phyloP scores from a whole-genome alignment of 2,888 invertebrate species.

The Exephanes ischioxanthus region DNA sequence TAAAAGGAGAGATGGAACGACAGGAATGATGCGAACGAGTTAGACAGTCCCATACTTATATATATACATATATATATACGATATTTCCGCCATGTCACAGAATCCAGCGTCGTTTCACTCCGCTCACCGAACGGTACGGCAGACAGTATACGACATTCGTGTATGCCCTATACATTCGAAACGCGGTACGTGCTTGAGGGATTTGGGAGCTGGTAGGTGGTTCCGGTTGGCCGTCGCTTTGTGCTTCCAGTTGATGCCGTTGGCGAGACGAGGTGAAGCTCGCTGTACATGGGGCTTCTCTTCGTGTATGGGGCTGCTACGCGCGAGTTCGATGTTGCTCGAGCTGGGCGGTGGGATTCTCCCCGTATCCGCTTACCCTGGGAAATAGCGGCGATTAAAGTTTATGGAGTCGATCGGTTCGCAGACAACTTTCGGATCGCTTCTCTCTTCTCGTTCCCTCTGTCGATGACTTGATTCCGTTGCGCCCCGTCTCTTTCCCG shows the following conservation, averaged over 20 bases:
- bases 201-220: slow-evolving; percentile 33
- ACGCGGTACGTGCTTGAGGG: slow-evolving; percentile 47
- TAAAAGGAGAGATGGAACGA: slow-evolving; percentile 24
- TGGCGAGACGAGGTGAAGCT: slow-evolving; percentile 44
- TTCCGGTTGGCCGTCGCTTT: slow-evolving; percentile 4
- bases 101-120: slow-evolving; percentile 37
- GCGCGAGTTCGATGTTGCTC: slow-evolving; percentile 54
- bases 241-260: slow-evolving; percentile 21
- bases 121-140: slow-evolving; percentile 17
- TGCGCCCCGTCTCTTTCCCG: slow-evolving; percentile 42
- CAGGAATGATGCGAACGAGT: slow-evolving; percentile 23
- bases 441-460: slow-evolving; percentile 49
- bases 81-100: slow-evolving; percentile 27
- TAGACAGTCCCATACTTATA: slow-evolving; percentile 5
- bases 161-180: slow-evolving; percentile 21
- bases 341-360: slow-evolving; percentile 51
- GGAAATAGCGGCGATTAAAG: slow-evolving; percentile 76
- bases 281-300: slow-evolving; percentile 25
- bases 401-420: slow-evolving; percentile 75
- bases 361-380: slow-evolving; percentile 69
- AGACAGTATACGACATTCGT: slow-evolving; percentile 10
- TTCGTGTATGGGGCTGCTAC: slow-evolving; percentile 6
- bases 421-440: slow-evolving; percentile 62
- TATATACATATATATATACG: neutral
- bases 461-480: slow-evolving; percentile 30